phyloP scores from a whole-genome alignment of 1,140 invertebrate genomes.

The Ptiloglossa arizonensis region DNA sequence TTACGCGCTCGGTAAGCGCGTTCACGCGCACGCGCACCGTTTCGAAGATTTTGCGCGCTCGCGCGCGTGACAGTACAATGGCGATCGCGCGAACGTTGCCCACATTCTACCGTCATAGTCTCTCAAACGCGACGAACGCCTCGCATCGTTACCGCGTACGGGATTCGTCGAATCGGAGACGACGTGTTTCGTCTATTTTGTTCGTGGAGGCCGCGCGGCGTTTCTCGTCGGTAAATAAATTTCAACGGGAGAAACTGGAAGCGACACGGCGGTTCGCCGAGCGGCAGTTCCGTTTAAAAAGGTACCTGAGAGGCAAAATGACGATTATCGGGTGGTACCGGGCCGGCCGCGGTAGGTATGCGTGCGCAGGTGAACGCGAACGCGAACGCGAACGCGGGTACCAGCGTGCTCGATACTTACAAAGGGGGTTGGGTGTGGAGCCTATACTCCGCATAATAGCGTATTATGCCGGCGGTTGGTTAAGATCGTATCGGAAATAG shows the following conservation, averaged over 20 bases:
- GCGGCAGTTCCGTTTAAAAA: neutral
- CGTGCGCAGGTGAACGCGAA: conserved; percentile 22
- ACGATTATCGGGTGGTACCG: conserved; percentile 34
- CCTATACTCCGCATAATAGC: conserved; percentile 20
- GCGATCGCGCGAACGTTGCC: conserved; percentile 28
- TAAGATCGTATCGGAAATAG: conserved; percentile 19
- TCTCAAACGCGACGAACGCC: conserved; percentile 13
- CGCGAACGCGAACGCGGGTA: conserved; percentile 23
- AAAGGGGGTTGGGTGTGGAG: conserved; percentile 37
- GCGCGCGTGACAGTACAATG: conserved; percentile 59
- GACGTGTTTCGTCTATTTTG: neutral
- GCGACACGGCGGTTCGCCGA: neutral
- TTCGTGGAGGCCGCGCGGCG: neutral
- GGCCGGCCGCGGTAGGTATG: neutral
- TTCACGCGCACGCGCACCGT: no score
- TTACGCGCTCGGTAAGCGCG: no score
- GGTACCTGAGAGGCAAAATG: conserved; percentile 1
- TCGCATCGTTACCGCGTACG: neutral
- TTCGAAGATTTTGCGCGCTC: conserved; percentile 39
- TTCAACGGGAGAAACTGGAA: neutral
- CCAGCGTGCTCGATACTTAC: conserved; percentile 9
- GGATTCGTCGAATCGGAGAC: conserved; percentile 16
- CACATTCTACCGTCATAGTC: conserved; percentile 45
- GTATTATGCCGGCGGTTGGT: conserved; percentile 14
- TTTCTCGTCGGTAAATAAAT: conserved; percentile 23